A percentile compares a stretch with the other conserved stretches of the same genome.
phyloP scores from a whole-genome alignment of 2,888 invertebrate species.

The Hirtodrosophila alboralis region DNA sequence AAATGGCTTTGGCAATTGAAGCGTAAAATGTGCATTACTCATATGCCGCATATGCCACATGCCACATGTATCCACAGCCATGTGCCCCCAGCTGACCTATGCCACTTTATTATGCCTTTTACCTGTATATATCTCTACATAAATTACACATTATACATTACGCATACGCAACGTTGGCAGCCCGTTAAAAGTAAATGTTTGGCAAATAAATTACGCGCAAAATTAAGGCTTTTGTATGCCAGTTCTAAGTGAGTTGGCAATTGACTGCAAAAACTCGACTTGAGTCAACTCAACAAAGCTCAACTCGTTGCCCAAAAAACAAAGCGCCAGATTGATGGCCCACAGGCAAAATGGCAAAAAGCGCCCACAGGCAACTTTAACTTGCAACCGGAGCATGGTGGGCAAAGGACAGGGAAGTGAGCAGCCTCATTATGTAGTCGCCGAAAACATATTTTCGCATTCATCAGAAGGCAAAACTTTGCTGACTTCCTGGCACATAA shows the following conservation, averaged over 20 bases:
- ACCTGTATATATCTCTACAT: conserved; percentile 45
- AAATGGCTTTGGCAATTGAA: conserved; percentile 74
- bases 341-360: no score
- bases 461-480: conserved; percentile 66
- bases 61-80: no score
- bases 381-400: conserved; percentile 27
- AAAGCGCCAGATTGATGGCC: conserved; percentile 63
- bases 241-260: conserved; percentile 42
- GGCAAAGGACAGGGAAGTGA: neutral
- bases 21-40: conserved; percentile 77
- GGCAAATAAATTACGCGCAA: conserved; percentile 69
- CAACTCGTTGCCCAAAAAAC: conserved; percentile 55
- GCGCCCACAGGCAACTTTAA: conserved; percentile 33
- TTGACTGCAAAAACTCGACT: conserved; percentile 54
- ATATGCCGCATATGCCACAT: conserved; percentile 54
- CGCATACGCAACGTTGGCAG: conserved; percentile 51
- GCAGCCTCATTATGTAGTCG: conserved; percentile 68
- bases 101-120: conserved; percentile 67
- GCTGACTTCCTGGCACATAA: conserved; percentile 58
- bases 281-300: conserved; percentile 41
- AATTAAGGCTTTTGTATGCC: conserved; percentile 55
- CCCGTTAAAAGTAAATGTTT: conserved; percentile 55
- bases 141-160: conserved; percentile 58
- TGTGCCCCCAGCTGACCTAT: conserved; percentile 54
- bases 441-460: conserved; percentile 75